Evolutionary conservation across 1,140 invertebrate genomes (phyloP).

Genomic region (Trichonephila clavata): DNA sequence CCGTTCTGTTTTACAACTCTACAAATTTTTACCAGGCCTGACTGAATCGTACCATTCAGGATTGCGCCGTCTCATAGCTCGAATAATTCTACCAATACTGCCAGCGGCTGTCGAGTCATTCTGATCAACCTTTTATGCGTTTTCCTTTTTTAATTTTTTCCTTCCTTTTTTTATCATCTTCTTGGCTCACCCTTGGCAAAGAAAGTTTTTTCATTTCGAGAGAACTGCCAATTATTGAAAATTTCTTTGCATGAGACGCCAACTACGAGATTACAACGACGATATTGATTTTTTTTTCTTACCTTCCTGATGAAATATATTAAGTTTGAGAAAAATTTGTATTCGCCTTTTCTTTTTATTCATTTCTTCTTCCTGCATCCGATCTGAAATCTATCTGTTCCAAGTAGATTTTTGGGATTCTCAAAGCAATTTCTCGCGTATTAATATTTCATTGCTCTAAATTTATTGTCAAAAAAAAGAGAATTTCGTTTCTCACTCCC

Average conservation of each 20-base stretch:
- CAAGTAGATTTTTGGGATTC: conserved; percentile 9
- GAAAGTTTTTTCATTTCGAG: conserved; percentile 57
- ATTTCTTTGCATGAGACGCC: conserved; percentile 49
- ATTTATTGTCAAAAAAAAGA: conserved; percentile 1
- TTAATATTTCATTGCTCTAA: conserved; percentile 41
- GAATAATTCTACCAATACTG: conserved; percentile 44
- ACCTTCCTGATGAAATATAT: conserved; percentile 34
- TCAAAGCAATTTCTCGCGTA: conserved; percentile 25
- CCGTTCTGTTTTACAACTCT: conserved; percentile 51
- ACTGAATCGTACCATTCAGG: conserved; percentile 21
- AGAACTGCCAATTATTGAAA: conserved; percentile 55
- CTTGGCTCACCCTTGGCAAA: neutral
- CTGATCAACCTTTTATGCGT: conserved; percentile 27
- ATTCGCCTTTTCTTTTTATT: neutral
- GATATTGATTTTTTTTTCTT: conserved; percentile 42
- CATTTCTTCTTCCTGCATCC: neutral
- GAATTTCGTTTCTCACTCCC: neutral
- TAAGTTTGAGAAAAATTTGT: conserved; percentile 36
- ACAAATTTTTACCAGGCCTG: conserved; percentile 38
- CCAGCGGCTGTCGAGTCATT: conserved; percentile 24
- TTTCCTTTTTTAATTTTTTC: neutral
- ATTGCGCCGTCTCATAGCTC: neutral
- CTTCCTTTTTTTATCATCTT: too few species aligned
- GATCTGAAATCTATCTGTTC: conserved; percentile 31
- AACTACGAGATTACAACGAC: conserved; percentile 35